Evolutionary conservation across 2,888 invertebrate species (phyloP), one percentile per base, ranked within the genome.

Genomic region (Morpho achilles): DNA sequence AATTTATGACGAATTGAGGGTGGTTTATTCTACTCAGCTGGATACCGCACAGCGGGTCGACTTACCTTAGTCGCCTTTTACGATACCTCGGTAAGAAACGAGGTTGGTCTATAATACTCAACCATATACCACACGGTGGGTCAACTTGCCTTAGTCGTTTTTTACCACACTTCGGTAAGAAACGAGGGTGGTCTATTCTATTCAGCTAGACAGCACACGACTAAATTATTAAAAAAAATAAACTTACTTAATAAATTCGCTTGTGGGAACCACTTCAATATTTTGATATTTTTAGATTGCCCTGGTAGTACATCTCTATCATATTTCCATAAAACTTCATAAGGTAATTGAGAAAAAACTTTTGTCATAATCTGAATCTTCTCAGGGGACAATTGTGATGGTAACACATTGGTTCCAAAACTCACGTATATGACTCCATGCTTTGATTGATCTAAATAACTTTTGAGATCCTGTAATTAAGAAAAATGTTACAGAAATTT

Each of bases 281-380:
- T 64, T 59, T 68, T 75, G 0, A 84, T 75, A 58, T 85, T 84
- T n/a, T 64, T 50, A 0, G 83, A 75, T 45, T 71, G 59, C 45
- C 60, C 67, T 3, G 67, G 67, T 57, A 80, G 63, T 39, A 58
- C 64, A 10, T 79, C 79, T 3, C 67, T 67, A 58, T 79, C 77
- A 74, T 75, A 79, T 65, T 81, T 83, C 82, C 81, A 82, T 7
- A 84, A 57, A 22, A 84, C 74, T 40, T 74, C 65, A 60, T 81
- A 80, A 9, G 76, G 77, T 47, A 85, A 63, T 49, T 70, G 63
- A 1, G 74, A 70, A 53, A 85, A 70, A 23, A 65, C 68, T 45
- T 65, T 65, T 7, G 68, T 56, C 51, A 71, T 56, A 7, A 65
- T 60, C 44, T 65, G 56, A 45, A 71, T 67, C 59, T 62, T 67